A percentile compares a stretch with the other conserved stretches of the same genome.
phyloP scores from a whole-genome alignment of 2,797 vertebrate genomes.

The Leptodactylus fallax region DNA sequence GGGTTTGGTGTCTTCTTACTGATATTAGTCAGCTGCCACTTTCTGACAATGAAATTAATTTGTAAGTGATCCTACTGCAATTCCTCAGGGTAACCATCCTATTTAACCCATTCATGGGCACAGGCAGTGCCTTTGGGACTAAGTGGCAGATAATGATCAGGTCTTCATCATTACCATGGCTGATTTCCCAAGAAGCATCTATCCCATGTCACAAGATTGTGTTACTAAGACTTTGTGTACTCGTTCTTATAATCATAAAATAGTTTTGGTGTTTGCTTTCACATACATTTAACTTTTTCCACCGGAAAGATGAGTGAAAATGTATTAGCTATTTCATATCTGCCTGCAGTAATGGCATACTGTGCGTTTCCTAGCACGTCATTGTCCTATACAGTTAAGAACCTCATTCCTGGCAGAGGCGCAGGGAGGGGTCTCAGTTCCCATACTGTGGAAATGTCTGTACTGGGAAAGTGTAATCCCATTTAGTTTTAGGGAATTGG shows the following conservation, averaged over 20 bases:
- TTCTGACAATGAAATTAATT: conserved; percentile 17
- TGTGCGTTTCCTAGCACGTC: conserved; percentile 7
- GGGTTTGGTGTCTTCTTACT: conserved; percentile 13
- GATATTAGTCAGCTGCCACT: conserved; percentile 19
- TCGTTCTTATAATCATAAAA: background rate
- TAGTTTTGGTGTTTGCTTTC: background rate
- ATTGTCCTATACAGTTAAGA: conserved; percentile 12
- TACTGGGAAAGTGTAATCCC: conserved; percentile 29
- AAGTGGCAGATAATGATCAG: background rate
- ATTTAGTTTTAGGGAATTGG: conserved; percentile 1
- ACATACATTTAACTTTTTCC: background rate
- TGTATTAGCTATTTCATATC: background rate
- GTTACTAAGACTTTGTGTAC: background rate
- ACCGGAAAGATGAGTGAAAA: background rate
- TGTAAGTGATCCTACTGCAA: conserved; percentile 38
- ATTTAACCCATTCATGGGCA: background rate
- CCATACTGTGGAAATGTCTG: conserved; percentile 31
- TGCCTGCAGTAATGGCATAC: background rate
- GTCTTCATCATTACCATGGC: background rate
- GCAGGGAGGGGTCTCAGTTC: conserved; percentile 37
- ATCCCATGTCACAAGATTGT: background rate
- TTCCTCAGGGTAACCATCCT: background rate
- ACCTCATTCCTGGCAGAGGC: conserved; percentile 34
- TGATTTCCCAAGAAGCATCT: background rate
- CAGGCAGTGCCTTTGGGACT: background rate